Evolutionary conservation across 2,888 invertebrate species (phyloP), one percentile per base, ranked within the genome.

Genomic region (Drosophila aldrichi): DNA sequence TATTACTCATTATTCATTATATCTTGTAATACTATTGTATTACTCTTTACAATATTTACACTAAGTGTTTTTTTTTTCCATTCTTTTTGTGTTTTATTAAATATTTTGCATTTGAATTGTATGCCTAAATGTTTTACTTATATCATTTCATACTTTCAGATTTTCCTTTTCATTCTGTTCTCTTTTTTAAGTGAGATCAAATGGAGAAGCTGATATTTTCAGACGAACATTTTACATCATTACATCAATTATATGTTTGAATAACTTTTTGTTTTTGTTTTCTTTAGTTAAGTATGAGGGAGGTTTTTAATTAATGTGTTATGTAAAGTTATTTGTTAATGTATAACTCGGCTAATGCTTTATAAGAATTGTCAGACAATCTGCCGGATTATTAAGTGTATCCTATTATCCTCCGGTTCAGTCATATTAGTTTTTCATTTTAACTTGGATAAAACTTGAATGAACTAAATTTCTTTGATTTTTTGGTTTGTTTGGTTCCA

Each of bases 21-120:
- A 7, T n/a, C 56, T 70, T 79, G 76, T 75, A 75, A 75, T 79
- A 79, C 79, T 72, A 70, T 65, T 77, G 79, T 71, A 82, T 82
- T 75, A 81, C 78, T 88, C 83, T 88, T 90, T 88, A 88, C 87
- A 88, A 90, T 88, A 88, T 88, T 90, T 88, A 88, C 87, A 88
- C 89, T 88, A 90, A 89, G 85, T 90, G 88, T 90, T 72, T 36
- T 36, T 36, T 10, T 32, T 16, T 10, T 7, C 18, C n/a, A n/a
- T 49, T 14, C 34, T 34, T 14, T 34, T 34, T 51, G 20, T 51
- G 3, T 7, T 79, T 74, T 63, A 62, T 66, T 81, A 62, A 75
- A 65, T 79, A 58, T 77, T 20, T 52, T 65, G 77, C 59, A 56
- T 74, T 61, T 66, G 3, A 49, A 51, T 55, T 81, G 64, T 73